Evolutionary conservation across 2,888 invertebrate species (phyloP).

Genomic region (Tanytarsus gracilentus): DNA sequence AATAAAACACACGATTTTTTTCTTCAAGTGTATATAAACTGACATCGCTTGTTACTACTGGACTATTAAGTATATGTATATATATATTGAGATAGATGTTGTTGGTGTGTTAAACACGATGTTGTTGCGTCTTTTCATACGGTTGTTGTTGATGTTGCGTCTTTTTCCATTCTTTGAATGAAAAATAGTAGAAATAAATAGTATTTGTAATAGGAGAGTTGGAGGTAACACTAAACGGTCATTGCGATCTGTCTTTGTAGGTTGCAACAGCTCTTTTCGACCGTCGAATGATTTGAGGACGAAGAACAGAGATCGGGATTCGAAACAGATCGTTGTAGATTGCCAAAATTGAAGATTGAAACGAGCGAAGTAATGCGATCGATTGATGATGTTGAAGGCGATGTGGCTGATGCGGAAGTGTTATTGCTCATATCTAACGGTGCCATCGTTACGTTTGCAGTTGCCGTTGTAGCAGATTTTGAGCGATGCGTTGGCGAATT

Average conservation of each 20-base stretch:
- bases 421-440: constrained; percentile 29
- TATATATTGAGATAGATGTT: neutral
- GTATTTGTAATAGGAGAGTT: constrained; percentile 20
- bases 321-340: constrained; percentile 42
- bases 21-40: no score
- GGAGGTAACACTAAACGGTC: constrained; percentile 25
- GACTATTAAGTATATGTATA: neutral
- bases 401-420: constrained; percentile 28
- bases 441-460: constrained; percentile 16
- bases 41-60: neutral
- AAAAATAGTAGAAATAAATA: constrained; percentile 19
- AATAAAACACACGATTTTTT: neutral
- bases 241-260: constrained; percentile 15
- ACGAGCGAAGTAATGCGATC: constrained; percentile 51
- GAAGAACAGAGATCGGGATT: constrained; percentile 49
- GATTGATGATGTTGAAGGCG: constrained; percentile 46
- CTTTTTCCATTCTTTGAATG: constrained; percentile 18
- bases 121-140: constrained; percentile 14
- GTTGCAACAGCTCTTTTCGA: constrained; percentile 1
- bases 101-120: neutral
- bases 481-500: constrained; percentile 2
- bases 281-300: neutral
- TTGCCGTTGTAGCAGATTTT: no score
- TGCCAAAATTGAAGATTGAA: constrained; percentile 51
- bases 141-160: constrained; percentile 4